Percentiles rank a stretch among this genome's conserved stretches.
phyloP scores from a whole-genome alignment of 2,113 vertebrate genomes.

The Ancistrus triradiatus region DNA sequence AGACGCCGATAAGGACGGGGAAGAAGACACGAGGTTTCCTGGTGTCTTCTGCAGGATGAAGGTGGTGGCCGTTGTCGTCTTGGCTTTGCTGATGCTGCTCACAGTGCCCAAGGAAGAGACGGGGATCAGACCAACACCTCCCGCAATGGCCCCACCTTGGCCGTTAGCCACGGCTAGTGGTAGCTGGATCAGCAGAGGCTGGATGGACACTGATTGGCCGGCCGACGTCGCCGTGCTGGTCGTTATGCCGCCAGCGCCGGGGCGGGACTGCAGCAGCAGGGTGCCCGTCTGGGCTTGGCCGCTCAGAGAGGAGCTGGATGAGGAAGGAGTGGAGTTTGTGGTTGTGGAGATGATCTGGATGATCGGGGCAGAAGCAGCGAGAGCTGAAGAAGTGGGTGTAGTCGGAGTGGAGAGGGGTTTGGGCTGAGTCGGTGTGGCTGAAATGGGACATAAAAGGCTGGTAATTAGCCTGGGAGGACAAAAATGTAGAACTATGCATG shows the following conservation, averaged over 20 bases:
- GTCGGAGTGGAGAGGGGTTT: conserved; percentile 39
- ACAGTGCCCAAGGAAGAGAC: conserved; percentile 63
- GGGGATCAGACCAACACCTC: conserved; percentile 52
- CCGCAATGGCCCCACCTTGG: conserved; percentile 59
- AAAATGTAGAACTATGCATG: no score
- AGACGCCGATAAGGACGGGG: conserved; percentile 29
- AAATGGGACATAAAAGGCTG: background rate
- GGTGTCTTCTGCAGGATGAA: conserved; percentile 67
- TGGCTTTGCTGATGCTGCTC: conserved; percentile 60
- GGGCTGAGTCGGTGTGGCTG: conserved; percentile 35
- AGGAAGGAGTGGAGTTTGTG: conserved; percentile 51
- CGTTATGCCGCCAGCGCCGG: conserved; percentile 35
- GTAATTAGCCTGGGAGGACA: no score
- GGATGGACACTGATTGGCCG: conserved; percentile 56
- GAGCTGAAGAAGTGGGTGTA: conserved; percentile 42
- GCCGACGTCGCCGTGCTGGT: conserved; percentile 48
- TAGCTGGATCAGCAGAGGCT: conserved; percentile 69
- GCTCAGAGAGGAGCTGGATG: conserved; percentile 51
- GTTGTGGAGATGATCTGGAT: conserved; percentile 62
- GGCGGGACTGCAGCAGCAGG: conserved; percentile 60
- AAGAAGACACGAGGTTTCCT: conserved; percentile 46
- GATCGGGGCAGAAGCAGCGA: conserved; percentile 60
- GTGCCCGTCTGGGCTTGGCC: conserved; percentile 63
- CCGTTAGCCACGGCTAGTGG: conserved; percentile 64
- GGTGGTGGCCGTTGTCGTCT: conserved; percentile 64